Conservation (phyloP, 2,113 vertebrate genomes). For the Brachionichthys hirsutus region DNA sequence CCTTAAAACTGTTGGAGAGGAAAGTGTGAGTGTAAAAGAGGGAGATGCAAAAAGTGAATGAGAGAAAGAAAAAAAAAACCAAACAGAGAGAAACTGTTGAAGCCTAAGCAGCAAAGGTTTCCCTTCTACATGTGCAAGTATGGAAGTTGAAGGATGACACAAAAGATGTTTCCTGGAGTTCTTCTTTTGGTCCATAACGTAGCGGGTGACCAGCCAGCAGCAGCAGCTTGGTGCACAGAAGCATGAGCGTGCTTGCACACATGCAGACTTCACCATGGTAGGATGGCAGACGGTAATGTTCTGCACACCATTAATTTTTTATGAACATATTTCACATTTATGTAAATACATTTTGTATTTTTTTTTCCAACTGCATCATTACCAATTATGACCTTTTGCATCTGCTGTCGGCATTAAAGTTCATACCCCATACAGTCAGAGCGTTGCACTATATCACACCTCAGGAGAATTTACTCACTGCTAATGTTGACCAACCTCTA, state of each 20-base stretch:
- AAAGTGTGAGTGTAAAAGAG: slow-evolving; percentile 9
- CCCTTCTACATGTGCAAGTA: slow-evolving; percentile 40
- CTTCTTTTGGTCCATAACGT: slow-evolving; percentile 34
- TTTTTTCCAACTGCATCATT: neutral
- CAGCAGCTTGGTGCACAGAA: too few species aligned
- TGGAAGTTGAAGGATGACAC: slow-evolving; percentile 42
- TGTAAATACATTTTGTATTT: neutral
- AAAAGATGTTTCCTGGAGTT: slow-evolving; percentile 63
- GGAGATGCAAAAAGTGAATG: slow-evolving; percentile 4
- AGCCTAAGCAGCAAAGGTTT: slow-evolving; percentile 18
- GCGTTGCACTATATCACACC: too few species aligned
- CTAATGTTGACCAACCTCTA: too few species aligned
- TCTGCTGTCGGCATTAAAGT: too few species aligned
- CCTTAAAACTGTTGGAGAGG: slow-evolving; percentile 11
- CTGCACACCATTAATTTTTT: neutral
- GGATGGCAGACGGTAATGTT: neutral
- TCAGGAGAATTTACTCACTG: too few species aligned
- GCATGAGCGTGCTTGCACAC: neutral
- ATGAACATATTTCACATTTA: neutral
- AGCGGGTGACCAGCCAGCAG: slow-evolving; percentile 31
- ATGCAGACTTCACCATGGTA: neutral
- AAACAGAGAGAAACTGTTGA: slow-evolving; percentile 18
- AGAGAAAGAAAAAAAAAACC: slow-evolving; percentile 2
- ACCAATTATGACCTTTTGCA: too few species aligned
- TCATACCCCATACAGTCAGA: too few species aligned